phyloP scores from a whole-genome alignment of 2,113 vertebrate genomes.

The Lota lota region DNA sequence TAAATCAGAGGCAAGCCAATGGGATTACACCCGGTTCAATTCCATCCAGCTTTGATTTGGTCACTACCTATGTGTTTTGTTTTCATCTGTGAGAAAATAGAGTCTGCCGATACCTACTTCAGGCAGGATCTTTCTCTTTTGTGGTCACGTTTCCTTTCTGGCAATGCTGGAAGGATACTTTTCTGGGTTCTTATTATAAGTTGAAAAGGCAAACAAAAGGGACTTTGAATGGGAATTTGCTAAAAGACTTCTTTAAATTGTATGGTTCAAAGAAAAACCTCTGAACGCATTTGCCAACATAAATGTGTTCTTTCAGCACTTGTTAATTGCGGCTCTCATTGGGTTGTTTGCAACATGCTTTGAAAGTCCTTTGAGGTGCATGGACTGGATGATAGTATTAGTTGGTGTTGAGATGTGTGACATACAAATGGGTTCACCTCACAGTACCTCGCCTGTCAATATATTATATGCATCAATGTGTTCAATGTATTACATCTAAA shows the following conservation, averaged over 20 bases:
- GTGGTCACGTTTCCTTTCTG: slow-evolving; percentile 30
- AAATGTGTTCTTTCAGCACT: slow-evolving; percentile 36
- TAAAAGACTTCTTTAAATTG: background rate
- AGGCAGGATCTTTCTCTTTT: slow-evolving; percentile 40
- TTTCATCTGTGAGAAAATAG: slow-evolving; percentile 54
- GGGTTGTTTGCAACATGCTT: slow-evolving; percentile 55
- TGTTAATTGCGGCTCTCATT: slow-evolving; percentile 61
- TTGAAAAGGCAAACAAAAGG: too few relatives aligned
- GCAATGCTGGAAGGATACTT: slow-evolving; percentile 36
- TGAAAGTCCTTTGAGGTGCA: slow-evolving; percentile 28
- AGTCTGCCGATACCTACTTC: slow-evolving; percentile 32
- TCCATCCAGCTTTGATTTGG: slow-evolving; percentile 45
- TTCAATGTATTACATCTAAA: slow-evolving; percentile 2
- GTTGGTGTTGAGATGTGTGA: slow-evolving; percentile 50
- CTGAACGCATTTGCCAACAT: slow-evolving; percentile 13
- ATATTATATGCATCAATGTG: too few relatives aligned
- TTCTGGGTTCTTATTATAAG: background rate
- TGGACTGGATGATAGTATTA: slow-evolving; percentile 52
- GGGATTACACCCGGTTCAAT: slow-evolving; percentile 15
- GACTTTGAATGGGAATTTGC: background rate
- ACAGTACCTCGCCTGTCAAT: slow-evolving; percentile 38
- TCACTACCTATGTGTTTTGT: slow-evolving; percentile 49
- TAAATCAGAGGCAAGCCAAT: slow-evolving; percentile 31
- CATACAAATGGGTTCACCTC: slow-evolving; percentile 42
- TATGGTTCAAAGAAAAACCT: background rate